Base-by-base conservation (phyloP, 2,113 vertebrate species). In the Ceratotherium simum region DNA sequence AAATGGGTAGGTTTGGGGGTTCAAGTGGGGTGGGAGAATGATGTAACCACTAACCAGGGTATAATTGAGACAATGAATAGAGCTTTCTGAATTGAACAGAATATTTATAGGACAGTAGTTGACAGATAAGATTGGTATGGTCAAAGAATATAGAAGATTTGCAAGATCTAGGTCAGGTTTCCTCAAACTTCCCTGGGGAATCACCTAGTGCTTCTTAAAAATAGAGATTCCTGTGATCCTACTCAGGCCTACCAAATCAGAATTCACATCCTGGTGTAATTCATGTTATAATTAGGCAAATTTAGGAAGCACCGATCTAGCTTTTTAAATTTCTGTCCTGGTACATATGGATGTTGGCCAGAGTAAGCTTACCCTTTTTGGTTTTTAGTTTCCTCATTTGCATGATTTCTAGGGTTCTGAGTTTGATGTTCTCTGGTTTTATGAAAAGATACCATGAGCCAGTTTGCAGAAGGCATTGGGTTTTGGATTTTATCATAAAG, bases 401-500 rank as follows among this genome's bases (percentile, higher is more conserved):
- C 18, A 0, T 90, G 75, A 70, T 83, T 83, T 84, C 23, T 67
- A 73, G 58, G 56, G 27, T 85, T 87, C 75, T 23, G 42, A 14
- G 78, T 94, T 85, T 82, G 72, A 96, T 31, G n/a, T 91, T 97
- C n/a, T 96, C 65, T 91, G 70, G 48, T 95, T 94, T 96, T 93
- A 85, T 65, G 72, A 89, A 75, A 86, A 96, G 85, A 73, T 91
- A 56, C 14, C 4, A 1, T 93, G 81, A 46, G 31, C 33, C 67
- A 95, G n/a, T 64, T 31, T 85, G 75, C 78, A 80, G 82, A 97
- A 78, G 67, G 67, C 18, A 69, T 5, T 76, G 54, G 17, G 12
- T 90, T 96, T 97, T 75, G 62, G 42, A 69, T 91, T 95, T 89
- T 62, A 92, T 72, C 20, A 51, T 58, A 84, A 96, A 84, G 76